phyloP scores from a whole-genome alignment of 1,140 invertebrate genomes.

The Camponotus vicinus region DNA sequence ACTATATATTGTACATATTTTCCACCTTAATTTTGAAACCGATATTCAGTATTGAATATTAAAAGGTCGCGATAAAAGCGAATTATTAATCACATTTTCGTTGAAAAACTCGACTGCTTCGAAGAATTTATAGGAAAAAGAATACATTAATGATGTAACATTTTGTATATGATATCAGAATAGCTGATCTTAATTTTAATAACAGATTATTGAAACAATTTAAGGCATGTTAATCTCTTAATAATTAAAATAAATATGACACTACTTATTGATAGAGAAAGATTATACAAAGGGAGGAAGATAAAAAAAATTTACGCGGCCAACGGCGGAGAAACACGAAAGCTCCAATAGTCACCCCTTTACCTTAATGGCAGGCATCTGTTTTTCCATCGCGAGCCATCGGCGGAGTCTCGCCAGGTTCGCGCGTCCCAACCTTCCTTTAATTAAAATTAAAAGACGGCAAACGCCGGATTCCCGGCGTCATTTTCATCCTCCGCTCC shows the following conservation, averaged over 20 bases:
- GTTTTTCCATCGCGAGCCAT: constrained; percentile 72
- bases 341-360: constrained; percentile 61
- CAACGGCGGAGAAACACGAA: constrained; percentile 46
- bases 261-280: constrained; percentile 18
- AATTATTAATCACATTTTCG: constrained; percentile 7
- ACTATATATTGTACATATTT: not conserved
- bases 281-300: not conserved
- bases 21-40: not conserved
- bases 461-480: constrained; percentile 77
- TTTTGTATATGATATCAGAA: not conserved
- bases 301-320: constrained; percentile 50
- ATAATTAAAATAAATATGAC: constrained; percentile 29
- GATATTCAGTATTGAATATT: not conserved
- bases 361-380: constrained; percentile 75
- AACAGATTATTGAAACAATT: constrained; percentile 7
- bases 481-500: constrained; percentile 76
- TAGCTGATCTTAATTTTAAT: constrained; percentile 11
- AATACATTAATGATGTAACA: not conserved
- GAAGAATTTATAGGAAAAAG: not conserved
- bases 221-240: not conserved
- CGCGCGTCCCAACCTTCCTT: constrained; percentile 76
- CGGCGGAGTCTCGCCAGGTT: constrained; percentile 9
- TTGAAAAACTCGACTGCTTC: not conserved
- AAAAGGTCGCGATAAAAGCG: not conserved
- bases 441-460: constrained; percentile 86